phyloP scores from a whole-genome alignment of 2,797 vertebrate genomes.

The Arremon aurantiirostris region DNA sequence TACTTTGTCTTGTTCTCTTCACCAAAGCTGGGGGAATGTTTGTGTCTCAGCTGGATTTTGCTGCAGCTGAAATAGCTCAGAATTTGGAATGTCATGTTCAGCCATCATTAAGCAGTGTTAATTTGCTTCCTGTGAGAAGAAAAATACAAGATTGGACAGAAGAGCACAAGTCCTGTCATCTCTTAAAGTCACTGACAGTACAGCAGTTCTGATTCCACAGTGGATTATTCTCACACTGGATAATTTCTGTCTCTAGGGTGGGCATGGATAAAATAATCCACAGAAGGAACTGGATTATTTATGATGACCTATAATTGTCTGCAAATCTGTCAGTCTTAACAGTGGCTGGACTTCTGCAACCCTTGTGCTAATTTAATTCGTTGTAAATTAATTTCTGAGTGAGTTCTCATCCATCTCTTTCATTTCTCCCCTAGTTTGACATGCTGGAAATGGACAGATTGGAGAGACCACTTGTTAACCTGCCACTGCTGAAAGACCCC shows the following conservation, averaged over 20 bases:
- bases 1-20: not conserved
- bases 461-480: constrained; percentile 90
- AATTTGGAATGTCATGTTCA: not conserved
- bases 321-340: not conserved
- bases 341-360: not conserved
- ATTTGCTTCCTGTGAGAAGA: not conserved
- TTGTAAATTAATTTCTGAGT: not conserved
- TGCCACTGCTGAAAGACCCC: constrained; percentile 90
- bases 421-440: constrained; percentile 83
- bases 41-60: not conserved
- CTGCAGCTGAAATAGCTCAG: not conserved
- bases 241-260: not conserved
- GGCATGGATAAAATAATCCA: not conserved
- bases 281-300: not conserved
- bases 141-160: not conserved
- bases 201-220: not conserved
- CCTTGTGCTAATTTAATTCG: not conserved
- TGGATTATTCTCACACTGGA: not conserved
- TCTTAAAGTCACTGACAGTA: not conserved
- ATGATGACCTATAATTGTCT: not conserved
- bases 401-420: not conserved
- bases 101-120: not conserved
- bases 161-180: not conserved
- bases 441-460: constrained; percentile 98
- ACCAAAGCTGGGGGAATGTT: not conserved